Percentiles rank a stretch among this genome's conserved stretches.
These are phyloP conservation scores for Malurus cyaneus DNA, from an alignment of 2,113 vertebrate genomes.

Conservation along the genomic window DNA sequence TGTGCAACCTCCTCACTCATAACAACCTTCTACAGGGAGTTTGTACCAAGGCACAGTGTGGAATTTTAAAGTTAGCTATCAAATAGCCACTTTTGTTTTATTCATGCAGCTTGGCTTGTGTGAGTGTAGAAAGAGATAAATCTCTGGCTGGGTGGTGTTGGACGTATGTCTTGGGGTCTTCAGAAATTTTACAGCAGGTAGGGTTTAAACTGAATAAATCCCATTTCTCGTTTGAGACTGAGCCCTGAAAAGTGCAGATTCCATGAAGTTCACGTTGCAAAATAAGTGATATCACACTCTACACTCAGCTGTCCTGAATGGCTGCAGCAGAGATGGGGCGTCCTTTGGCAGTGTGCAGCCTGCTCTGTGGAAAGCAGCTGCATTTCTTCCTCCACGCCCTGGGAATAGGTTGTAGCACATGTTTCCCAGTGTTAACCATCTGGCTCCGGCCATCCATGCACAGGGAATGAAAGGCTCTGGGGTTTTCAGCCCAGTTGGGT, in stretches of 20 bases:
- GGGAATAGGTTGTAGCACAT: slow-evolving; percentile 37
- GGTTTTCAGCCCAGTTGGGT: neutral
- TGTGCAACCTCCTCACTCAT: neutral
- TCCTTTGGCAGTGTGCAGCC: neutral
- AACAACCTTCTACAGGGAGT: neutral
- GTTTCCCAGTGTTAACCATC: neutral
- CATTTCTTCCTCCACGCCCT: slow-evolving; percentile 19
- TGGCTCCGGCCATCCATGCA: neutral
- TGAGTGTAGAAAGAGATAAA: neutral
- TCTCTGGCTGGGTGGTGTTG: neutral
- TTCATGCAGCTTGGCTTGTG: neutral
- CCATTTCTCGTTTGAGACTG: neutral
- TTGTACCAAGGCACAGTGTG: neutral
- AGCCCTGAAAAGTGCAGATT: neutral
- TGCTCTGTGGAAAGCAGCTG: slow-evolving; percentile 46
- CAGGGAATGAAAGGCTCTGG: neutral
- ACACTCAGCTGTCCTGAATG: neutral
- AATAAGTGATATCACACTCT: slow-evolving; percentile 34
- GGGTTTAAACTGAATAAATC: neutral
- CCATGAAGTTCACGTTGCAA: neutral
- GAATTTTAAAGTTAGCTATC: neutral
- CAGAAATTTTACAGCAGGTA: neutral
- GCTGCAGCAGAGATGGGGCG: neutral
- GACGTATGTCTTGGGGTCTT: neutral
- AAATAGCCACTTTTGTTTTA: neutral